Base-by-base conservation (phyloP, 2,797 vertebrate genomes). In the Poeciliopsis turneri region DNA sequence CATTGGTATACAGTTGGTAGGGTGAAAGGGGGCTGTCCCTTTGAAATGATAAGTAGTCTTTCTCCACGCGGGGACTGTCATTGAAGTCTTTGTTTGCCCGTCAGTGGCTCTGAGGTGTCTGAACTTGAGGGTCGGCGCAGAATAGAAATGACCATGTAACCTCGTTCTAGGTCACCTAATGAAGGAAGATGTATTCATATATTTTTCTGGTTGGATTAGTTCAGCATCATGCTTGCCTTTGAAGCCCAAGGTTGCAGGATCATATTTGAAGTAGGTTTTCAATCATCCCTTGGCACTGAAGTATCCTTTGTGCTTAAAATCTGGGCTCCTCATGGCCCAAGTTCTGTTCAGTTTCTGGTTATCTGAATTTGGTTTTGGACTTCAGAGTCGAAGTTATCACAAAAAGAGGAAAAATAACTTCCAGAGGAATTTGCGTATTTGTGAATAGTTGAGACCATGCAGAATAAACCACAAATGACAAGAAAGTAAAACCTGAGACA, bases 1-100 rank as follows among this genome's bases (percentile, higher is more conserved):
- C 91, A 78, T 81, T 75, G 89, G 82, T 84, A 78, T 72, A 74
- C 78, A 89, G 90, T 89, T 53, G 85, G 87, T 78, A 83, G 84
- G 90, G 88, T 90, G 90, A 90, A 86, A 84, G 80, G 87, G 43
- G 89, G 79, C 75, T 87, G 89, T 93, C 85, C 83, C 93, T 95
- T 95, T 95, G 93, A 95, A 95, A 94, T 94, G 91, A 91, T 94
- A 94, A 94, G 85, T 74, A 92, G 81, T 89, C 89, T 93, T 92
- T 89, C 90, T 87, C 84, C 89, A 91, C 89, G 74, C 83, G 90
- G 93, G 90, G 91, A 93, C 87, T 90, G 90, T 86, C 92, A 94
- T 90, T 90, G 83, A 90, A 92, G 92, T 92, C 92, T 95, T 95
- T 94, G 94, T 94, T 95, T 92, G 88, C 82, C 81, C 86, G 87